phyloP scores from a whole-genome alignment of 2,797 vertebrate genomes.

The Myripristis murdjan region DNA sequence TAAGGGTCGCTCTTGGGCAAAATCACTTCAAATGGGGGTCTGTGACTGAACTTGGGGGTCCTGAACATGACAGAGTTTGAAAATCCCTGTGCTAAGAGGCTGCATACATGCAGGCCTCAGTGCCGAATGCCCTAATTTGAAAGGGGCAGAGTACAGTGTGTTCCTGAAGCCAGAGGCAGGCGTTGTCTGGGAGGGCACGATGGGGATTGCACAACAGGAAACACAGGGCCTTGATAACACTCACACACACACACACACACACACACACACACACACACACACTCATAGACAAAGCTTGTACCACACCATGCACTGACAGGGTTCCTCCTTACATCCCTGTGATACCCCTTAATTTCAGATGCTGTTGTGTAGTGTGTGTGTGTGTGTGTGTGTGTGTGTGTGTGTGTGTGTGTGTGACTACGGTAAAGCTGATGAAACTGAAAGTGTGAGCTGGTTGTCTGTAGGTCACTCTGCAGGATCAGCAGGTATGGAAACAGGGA shows the following conservation, averaged over 20 bases:
- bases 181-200: constrained; percentile 66
- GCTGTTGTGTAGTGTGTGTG: too few relatives aligned
- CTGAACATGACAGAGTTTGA: too few relatives aligned
- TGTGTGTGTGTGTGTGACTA: constrained; percentile 30
- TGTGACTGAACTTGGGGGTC: too few relatives aligned
- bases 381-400: constrained; percentile 42
- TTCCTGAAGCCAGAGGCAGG: constrained; percentile 69
- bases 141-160: constrained; percentile 49
- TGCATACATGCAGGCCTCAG: background rate
- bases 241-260: constrained; percentile 28
- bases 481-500: constrained; percentile 36
- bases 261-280: constrained; percentile 26
- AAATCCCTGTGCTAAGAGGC: background rate
- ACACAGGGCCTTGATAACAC: constrained; percentile 76
- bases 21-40: too few relatives aligned
- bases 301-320: too few relatives aligned
- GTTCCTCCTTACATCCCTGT: constrained; percentile 29
- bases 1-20: too few relatives aligned
- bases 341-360: constrained; percentile 24
- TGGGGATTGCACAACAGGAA: constrained; percentile 83
- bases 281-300: constrained; percentile 15
- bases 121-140: constrained; percentile 3
- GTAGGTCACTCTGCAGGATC: constrained; percentile 34
- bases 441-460: background rate
- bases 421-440: constrained; percentile 21